Base-by-base conservation (phyloP, 2,113 vertebrate genomes). In the Pterocles burchelli region DNA sequence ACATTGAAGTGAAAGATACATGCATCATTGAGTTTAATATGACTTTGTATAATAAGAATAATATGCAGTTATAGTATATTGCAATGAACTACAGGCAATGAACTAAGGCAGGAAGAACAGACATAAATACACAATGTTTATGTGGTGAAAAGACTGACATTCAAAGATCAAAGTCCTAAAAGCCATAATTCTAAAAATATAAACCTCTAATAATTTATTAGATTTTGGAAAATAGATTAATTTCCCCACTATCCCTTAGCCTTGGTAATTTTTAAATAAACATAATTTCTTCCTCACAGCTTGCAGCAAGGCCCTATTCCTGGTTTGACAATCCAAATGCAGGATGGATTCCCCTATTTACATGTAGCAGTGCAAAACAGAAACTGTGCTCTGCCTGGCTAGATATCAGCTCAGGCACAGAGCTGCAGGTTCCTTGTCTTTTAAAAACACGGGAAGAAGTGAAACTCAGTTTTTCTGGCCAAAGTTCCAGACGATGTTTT, bases 1-100 rank as follows among this genome's bases (percentile, higher is more conserved):
- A 98, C 96, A 97, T 96, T 97, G 95, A 97, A 97, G 88, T 87
- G 89, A 96, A 93, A 90, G 92, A 97, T 96, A 95, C 94, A 97
- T 83, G 97, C 95, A 96, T 88, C 95, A 93, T 58, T 97, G 95
- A 94, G 65, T 96, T 98, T 96, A 97, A 97, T 95, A 87, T 5
- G 67, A 90, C 93, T 97, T 96, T 81, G 77, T 82, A 94, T 85
- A 96, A 95, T 84, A 96, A 96, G 76, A 97, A 89, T 94, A 97
- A 96, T 93, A 95, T 29, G 36, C 36, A 93, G 72, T 80, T 96
- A 88, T 3, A 89, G 70, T 45, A 76, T 68, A 81, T 59, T 90
- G 73, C 78, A 87, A 55, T 80, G 75, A 96, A 90, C 67, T 85
- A 67, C 51, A 76, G 11, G 41, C 41, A 41, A 41, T 41, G 41